These are phyloP conservation scores for Apotomis betuletana DNA, from an alignment of 2,888 invertebrate genomes.

Conservation along the genomic window DNA sequence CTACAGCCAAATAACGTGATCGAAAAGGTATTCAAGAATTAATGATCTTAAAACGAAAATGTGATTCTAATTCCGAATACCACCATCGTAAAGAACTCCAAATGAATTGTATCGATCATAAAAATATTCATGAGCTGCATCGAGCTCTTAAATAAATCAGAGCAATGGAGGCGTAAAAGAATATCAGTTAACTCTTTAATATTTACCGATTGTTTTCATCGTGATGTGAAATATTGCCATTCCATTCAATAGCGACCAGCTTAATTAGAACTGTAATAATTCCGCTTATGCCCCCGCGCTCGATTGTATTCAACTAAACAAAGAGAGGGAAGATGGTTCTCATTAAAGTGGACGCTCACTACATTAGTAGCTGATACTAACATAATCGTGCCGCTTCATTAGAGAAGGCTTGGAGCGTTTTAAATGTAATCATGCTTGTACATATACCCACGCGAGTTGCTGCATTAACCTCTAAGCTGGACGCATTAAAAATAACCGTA, in stretches of 20 bases:
- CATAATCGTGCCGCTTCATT: slow-evolving; percentile 61
- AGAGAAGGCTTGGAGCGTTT: slow-evolving; percentile 60
- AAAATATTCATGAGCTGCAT: slow-evolving; percentile 40
- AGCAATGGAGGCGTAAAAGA: slow-evolving; percentile 57
- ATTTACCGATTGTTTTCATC: slow-evolving; percentile 67
- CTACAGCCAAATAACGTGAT: slow-evolving; percentile 7
- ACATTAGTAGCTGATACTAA: slow-evolving; percentile 60
- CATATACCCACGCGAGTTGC: slow-evolving; percentile 10
- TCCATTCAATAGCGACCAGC: slow-evolving; percentile 50
- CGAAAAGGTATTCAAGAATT: slow-evolving; percentile 11
- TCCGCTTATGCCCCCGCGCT: neutral
- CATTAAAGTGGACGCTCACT: slow-evolving; percentile 49
- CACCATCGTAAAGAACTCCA: slow-evolving; percentile 50
- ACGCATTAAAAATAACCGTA: slow-evolving; percentile 9
- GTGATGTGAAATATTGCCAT: slow-evolving; percentile 59
- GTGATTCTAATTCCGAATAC: slow-evolving; percentile 17
- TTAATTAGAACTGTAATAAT: slow-evolving; percentile 46
- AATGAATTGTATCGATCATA: slow-evolving; percentile 55
- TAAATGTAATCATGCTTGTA: slow-evolving; percentile 54
- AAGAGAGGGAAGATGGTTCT: slow-evolving; percentile 38
- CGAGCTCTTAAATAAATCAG: slow-evolving; percentile 58
- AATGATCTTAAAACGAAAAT: slow-evolving; percentile 23
- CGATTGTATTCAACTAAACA: slow-evolving; percentile 20
- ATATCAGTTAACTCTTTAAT: slow-evolving; percentile 61
- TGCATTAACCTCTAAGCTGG: neutral